phyloP scores from a whole-genome alignment of 2,888 invertebrate genomes.

The Stenodema calcarata region DNA sequence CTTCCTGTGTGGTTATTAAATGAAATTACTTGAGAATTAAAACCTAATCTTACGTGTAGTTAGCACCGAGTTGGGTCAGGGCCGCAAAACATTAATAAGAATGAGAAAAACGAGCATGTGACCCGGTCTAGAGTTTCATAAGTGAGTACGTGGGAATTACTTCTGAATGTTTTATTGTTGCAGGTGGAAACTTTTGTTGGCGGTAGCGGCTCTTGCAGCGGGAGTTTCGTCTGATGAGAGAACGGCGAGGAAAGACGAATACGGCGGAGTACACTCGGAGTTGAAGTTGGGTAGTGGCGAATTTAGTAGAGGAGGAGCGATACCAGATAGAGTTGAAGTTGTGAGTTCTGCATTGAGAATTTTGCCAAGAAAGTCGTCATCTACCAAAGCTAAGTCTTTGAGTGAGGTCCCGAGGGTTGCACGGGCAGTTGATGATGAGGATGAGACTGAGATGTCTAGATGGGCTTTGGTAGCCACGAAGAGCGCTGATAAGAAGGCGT shows the following conservation, averaged over 20 bases:
- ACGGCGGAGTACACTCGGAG: background rate
- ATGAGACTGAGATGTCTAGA: too few relatives aligned
- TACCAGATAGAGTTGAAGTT: slow-evolving; percentile 49
- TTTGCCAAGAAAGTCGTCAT: slow-evolving; percentile 11
- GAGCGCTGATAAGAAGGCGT: background rate
- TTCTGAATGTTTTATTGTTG: slow-evolving; percentile 29
- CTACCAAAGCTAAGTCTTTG: background rate
- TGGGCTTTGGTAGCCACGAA: background rate
- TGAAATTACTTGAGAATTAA: background rate
- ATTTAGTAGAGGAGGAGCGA: background rate
- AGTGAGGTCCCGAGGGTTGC: background rate
- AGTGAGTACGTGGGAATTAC: background rate
- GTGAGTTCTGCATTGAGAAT: slow-evolving; percentile 52
- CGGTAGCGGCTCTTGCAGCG: background rate
- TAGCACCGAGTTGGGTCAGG: background rate
- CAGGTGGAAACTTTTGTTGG: slow-evolving; percentile 32
- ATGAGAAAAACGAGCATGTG: background rate
- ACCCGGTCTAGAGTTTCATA: background rate
- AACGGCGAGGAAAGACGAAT: background rate
- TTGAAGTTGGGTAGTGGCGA: background rate
- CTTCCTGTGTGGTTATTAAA: background rate
- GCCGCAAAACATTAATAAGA: background rate
- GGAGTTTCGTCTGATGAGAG: background rate
- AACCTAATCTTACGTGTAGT: background rate
- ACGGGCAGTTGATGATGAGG: background rate